These are phyloP conservation scores for Rhabdomys dilectus DNA, from an alignment of 2,113 vertebrate genomes.

Conservation along the genomic window DNA sequence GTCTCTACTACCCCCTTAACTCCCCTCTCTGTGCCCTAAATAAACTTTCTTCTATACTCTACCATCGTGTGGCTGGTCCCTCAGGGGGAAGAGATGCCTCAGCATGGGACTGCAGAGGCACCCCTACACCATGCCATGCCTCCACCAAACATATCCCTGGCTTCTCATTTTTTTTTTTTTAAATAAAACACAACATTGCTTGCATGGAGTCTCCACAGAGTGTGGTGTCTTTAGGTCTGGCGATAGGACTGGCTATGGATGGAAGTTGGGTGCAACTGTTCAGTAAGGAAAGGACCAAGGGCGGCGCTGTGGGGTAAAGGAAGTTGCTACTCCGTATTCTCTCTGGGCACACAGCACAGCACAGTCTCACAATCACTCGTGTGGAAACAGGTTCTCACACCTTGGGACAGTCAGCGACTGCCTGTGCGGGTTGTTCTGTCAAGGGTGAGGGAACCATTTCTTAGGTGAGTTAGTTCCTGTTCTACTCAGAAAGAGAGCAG, in stretches of 20 bases:
- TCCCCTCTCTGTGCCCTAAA: no score
- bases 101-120: no score
- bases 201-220: accelerated
- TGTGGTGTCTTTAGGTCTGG: not conserved
- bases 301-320: no score
- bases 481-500: not conserved
- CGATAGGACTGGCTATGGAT: not conserved
- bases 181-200: no score
- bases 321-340: accelerated
- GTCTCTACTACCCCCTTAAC: no score
- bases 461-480: no score
- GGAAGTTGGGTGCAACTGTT: accelerated
- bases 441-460: not conserved
- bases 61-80: no score
- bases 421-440: not conserved
- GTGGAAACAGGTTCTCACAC: not conserved
- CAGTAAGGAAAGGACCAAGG: accelerated
- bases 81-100: no score
- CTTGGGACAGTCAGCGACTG: not conserved
- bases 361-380: accelerated
- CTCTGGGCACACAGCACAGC: accelerated
- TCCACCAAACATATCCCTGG: no score
- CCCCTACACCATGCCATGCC: no score
- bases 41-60: no score
- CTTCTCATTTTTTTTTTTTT: no score